Conservation (phyloP, 35 echinoderm and acorn worm species). For the Ophiothrix spiculata region DNA sequence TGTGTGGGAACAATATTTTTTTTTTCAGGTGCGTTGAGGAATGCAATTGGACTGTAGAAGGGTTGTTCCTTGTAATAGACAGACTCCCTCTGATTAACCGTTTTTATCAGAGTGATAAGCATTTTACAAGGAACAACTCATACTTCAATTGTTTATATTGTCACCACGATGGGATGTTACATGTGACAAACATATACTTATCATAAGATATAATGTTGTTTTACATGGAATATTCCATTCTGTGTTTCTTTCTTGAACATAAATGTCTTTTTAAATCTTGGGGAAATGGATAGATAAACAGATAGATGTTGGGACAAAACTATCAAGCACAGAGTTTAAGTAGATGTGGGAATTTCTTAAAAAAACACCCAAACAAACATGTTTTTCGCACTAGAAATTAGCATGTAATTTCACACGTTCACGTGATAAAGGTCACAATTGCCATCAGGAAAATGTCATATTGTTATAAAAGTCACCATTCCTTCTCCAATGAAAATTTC, state of each 20-base stretch:
- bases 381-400: neutral
- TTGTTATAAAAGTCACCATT: no score
- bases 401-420: no score
- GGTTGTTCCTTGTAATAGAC: neutral
- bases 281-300: neutral
- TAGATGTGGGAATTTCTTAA: neutral
- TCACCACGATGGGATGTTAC: neutral
- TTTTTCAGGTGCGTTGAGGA: no score
- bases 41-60: no score
- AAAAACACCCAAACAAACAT: neutral
- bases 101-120: no score
- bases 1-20: no score
- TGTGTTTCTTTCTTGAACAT: neutral
- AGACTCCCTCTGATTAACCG: neutral
- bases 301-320: neutral
- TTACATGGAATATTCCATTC: neutral
- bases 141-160: neutral
- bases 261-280: neutral
- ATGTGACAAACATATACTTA: neutral
- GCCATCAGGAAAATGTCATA: no score
- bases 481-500: no score
- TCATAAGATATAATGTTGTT: neutral
- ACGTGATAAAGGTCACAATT: no score
- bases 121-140: neutral
- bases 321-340: neutral